Percentiles rank a stretch among this genome's conserved stretches.
phyloP scores from a whole-genome alignment of 2,113 vertebrate species.

The Galeopterus variegatus region DNA sequence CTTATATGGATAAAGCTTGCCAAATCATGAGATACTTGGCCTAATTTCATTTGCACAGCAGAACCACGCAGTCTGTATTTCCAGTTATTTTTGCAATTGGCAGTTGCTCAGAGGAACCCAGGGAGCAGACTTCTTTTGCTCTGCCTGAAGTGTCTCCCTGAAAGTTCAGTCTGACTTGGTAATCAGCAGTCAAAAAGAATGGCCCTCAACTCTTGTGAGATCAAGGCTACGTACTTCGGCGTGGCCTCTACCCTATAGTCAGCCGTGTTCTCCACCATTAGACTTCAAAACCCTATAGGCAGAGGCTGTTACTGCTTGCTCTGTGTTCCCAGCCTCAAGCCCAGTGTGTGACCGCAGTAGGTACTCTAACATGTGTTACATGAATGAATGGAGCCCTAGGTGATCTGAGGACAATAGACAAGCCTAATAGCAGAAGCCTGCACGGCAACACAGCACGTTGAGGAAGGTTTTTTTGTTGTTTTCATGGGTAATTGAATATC shows the following conservation, averaged over 20 bases:
- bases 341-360: not conserved
- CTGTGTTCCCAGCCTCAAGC: not conserved
- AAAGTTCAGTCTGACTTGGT: not conserved
- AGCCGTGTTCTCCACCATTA: too few relatives aligned
- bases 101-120: not conserved
- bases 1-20: not conserved
- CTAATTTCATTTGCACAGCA: slow-evolving; percentile 42
- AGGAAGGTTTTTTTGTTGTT: not conserved
- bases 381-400: not conserved
- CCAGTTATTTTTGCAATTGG: not conserved
- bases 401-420: not conserved
- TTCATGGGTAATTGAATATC: not conserved
- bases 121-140: not conserved
- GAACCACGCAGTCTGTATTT: not conserved
- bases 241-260: not conserved
- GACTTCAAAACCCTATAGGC: not conserved
- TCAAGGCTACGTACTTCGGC: not conserved
- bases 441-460: rapidly evolving
- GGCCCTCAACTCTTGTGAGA: not conserved
- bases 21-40: not conserved
- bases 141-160: not conserved
- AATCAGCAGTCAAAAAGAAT: not conserved
- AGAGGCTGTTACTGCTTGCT: not conserved
- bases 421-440: not conserved
- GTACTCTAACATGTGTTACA: not conserved